Evolutionary conservation across 2,113 vertebrate genomes (phyloP).

Genomic region (Todiramphus saurophagus): DNA sequence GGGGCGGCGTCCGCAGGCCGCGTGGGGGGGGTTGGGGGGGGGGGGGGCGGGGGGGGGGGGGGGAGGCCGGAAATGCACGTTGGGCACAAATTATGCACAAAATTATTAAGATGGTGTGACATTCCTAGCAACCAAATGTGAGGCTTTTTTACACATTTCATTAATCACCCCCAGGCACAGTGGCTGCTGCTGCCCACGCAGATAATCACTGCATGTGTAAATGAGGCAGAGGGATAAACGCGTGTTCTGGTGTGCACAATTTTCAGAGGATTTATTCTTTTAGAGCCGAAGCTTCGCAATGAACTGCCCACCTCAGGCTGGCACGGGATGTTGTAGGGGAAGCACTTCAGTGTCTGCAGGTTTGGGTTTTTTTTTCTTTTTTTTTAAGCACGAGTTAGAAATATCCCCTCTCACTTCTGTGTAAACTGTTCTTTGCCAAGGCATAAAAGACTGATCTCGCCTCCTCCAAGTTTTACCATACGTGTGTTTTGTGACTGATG

Average conservation of each 20-base stretch:
- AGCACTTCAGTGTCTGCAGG: fast-evolving
- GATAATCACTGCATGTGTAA: neutral
- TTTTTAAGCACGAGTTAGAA: neutral
- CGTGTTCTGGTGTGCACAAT: neutral
- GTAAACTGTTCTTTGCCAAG: neutral
- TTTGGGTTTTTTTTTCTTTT: neutral
- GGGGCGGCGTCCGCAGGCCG: too few relatives aligned
- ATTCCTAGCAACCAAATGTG: neutral
- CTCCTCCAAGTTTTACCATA: neutral
- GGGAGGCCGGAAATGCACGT: neutral
- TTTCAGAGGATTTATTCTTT: neutral
- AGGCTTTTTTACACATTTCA: neutral
- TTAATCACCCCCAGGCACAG: neutral
- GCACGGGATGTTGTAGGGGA: neutral
- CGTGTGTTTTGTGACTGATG: neutral
- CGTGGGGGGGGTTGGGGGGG: too few relatives aligned
- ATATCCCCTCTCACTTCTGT: neutral
- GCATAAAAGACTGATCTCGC: neutral
- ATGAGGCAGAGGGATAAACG: neutral
- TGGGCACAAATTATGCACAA: neutral
- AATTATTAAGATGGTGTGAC: neutral
- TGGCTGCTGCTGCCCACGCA: neutral
- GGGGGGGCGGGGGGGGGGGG: too few relatives aligned
- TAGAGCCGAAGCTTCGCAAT: neutral
- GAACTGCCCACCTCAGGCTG: neutral